Base-by-base conservation (phyloP, 2,888 invertebrate genomes). In the Ornithoptera alexandrae region DNA sequence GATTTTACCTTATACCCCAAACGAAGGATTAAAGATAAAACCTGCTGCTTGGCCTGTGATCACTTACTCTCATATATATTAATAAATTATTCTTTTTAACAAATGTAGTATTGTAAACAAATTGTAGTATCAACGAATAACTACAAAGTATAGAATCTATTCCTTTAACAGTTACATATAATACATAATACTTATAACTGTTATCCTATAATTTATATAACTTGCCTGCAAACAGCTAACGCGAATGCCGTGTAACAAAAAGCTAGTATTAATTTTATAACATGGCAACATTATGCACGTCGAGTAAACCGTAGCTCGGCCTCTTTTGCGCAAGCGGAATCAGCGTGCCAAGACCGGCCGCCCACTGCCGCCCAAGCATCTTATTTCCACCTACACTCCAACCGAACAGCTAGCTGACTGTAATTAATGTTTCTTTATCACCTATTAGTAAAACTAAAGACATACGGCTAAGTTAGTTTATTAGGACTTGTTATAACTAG, bases 321-420 rank as follows among this genome's bases (percentile, higher is more conserved):
- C 69, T 69, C 58, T 65, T 76, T 86, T 89, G 83, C 85, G 84
- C 84, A 88, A 89, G 80, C 79, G 77, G 76, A 69, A 74, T 73
- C 74, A 75, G 75, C 76, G 78, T 83, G 86, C 88, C 90, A 89
- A 89, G 88, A 83, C 86, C 85, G 84, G 74, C 75, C 86, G 84
- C 89, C 91, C 84, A 87, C 90, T 76, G 77, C 71, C 80, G 80
- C 82, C 85, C 83, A 82, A 75, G 76, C 81, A 75, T 80, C 83
- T 79, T 7, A 53, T n/a, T 53, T 8, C 53, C 8, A 53, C 89
- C 91, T 84, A 89, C 89, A 84, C 76, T 53, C 50, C 22, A 58
- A 22, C 50, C 58, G 20, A 50, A n/a, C 42, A 42, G 24, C 46
- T 46, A 62, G 22, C 56, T 20, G 56, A n/a, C 18, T 58, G 62